phyloP scores from a whole-genome alignment of 2,797 vertebrate species.

The Sebastes taczanowskii region DNA sequence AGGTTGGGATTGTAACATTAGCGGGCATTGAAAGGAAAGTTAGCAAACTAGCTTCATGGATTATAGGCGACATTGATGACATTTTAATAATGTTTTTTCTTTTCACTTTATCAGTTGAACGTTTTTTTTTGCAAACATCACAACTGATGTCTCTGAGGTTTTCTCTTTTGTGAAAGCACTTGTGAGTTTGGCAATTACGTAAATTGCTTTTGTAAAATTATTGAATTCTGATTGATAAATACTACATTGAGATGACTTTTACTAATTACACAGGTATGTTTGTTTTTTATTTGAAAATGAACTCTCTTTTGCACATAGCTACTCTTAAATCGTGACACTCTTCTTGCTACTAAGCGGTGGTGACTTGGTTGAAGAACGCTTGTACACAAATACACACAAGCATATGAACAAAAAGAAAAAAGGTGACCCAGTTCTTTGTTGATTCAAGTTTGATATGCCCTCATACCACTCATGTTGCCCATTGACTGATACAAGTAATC shows the following conservation, averaged over 20 bases:
- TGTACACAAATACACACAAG: not conserved
- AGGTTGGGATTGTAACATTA: too few species aligned
- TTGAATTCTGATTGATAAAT: not conserved
- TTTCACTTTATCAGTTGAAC: not conserved
- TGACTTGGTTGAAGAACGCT: not conserved
- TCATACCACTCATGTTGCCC: not conserved
- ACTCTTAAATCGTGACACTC: not conserved
- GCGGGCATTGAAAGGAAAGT: too few species aligned
- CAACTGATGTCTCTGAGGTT: not conserved
- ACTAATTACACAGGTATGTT: not conserved
- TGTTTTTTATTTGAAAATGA: not conserved
- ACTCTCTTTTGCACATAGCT: not conserved
- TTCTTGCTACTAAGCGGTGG: not conserved
- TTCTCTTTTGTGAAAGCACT: not conserved
- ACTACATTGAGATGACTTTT: not conserved
- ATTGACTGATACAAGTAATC: not conserved
- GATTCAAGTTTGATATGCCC: not conserved
- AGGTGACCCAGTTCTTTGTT: not conserved
- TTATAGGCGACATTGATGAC: not conserved
- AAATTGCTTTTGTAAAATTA: not conserved
- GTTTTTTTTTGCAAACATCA: not conserved
- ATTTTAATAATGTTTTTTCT: not conserved
- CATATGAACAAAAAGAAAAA: not conserved
- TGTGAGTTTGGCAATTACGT: fast-evolving
- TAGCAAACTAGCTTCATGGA: too few species aligned